Evolutionary conservation across 1,140 invertebrate species (phyloP).

Genomic region (Aethina tumida): DNA sequence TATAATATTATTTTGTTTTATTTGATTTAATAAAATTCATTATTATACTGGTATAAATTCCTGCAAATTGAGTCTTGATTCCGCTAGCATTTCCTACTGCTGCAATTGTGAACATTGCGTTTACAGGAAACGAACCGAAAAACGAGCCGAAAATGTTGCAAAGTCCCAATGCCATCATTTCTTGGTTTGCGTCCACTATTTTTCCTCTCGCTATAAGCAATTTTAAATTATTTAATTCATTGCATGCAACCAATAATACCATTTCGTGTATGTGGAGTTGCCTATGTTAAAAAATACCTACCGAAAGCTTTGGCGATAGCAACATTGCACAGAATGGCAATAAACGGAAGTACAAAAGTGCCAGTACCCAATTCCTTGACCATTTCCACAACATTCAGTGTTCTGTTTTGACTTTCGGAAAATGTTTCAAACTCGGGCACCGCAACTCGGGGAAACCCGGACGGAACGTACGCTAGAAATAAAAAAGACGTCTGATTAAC

Average conservation of each 20-base stretch:
- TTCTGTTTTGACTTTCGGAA: constrained; percentile 14
- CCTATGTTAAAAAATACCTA: constrained; percentile 49
- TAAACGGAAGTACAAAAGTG: constrained; percentile 62
- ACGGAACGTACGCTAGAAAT: constrained; percentile 40
- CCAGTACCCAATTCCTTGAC: constrained; percentile 49
- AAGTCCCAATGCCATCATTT: constrained; percentile 60
- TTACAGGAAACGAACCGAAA: constrained; percentile 59
- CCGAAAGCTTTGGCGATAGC: constrained; percentile 78
- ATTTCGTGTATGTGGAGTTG: too few relatives aligned
- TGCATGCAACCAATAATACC: too few relatives aligned
- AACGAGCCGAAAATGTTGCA: constrained; percentile 66
- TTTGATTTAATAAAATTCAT: background rate
- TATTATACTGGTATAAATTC: constrained; percentile 51
- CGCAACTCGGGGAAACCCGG: constrained; percentile 42
- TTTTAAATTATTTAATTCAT: too few relatives aligned
- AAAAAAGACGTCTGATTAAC: too few relatives aligned
- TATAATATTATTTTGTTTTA: constrained; percentile 4
- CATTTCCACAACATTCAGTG: too few relatives aligned
- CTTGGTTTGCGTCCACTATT: constrained; percentile 51
- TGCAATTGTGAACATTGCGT: constrained; percentile 61
- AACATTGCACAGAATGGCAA: constrained; percentile 72
- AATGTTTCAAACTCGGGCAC: constrained; percentile 38
- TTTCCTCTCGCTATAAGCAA: constrained; percentile 37
- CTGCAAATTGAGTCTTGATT: constrained; percentile 61
- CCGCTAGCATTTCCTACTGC: constrained; percentile 68